Conservation (phyloP, 2,797 vertebrate genomes). For the Siniperca obscura region DNA sequence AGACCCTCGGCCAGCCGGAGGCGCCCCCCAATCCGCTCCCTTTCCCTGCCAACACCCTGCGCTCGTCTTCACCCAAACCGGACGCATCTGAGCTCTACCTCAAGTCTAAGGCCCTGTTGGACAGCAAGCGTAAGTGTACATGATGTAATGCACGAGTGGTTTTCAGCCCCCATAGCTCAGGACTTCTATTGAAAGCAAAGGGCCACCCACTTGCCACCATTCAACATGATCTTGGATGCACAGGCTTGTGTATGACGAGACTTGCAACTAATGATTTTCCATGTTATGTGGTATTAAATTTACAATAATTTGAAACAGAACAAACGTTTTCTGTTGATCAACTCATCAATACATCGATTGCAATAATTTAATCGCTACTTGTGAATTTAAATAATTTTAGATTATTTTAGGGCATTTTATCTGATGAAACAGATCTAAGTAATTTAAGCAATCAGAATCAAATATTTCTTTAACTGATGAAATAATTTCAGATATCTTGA, state of each 20-base stretch:
- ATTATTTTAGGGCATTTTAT: background rate
- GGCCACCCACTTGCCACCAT: background rate
- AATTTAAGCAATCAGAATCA: background rate
- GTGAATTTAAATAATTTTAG: background rate
- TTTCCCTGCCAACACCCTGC: constrained; percentile 84
- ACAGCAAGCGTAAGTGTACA: constrained; percentile 94
- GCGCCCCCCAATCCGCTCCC: constrained; percentile 87
- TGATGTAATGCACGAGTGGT: background rate
- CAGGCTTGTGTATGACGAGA: background rate
- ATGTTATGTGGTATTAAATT: background rate
- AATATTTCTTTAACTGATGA: background rate
- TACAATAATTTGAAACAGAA: background rate
- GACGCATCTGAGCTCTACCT: constrained; percentile 97
- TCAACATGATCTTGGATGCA: background rate
- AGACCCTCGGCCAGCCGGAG: constrained; percentile 82
- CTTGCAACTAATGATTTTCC: background rate
- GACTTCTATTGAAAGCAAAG: background rate
- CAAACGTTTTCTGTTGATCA: background rate
- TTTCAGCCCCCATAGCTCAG: background rate
- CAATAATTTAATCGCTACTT: background rate
- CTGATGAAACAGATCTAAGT: background rate
- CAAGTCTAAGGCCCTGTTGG: constrained; percentile 93
- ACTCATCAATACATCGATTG: background rate
- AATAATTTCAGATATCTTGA: background rate
- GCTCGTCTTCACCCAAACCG: constrained; percentile 91